phyloP scores from a whole-genome alignment of 2,888 invertebrate species.

The Caenorhabditis wallacei region DNA sequence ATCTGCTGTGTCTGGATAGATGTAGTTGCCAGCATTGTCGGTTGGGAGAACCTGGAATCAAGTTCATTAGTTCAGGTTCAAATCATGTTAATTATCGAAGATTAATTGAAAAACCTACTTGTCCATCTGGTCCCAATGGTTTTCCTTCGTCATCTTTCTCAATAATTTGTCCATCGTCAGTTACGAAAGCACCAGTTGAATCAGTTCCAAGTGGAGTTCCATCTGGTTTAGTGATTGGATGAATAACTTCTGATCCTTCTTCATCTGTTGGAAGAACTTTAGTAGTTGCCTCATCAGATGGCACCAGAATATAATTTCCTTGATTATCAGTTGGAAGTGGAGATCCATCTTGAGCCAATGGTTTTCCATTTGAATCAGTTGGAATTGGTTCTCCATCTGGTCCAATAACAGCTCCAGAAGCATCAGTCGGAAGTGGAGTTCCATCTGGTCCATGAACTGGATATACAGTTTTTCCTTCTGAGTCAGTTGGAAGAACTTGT shows the following conservation, averaged over 20 bases:
- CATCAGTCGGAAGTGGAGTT: constrained; percentile 62
- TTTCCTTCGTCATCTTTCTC: constrained; percentile 57
- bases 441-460: constrained; percentile 62
- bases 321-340: constrained; percentile 59
- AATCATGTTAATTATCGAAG: background rate
- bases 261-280: constrained; percentile 64
- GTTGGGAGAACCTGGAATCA: constrained; percentile 24
- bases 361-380: constrained; percentile 70
- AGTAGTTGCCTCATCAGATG: constrained; percentile 49
- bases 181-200: constrained; percentile 64
- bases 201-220: constrained; percentile 65
- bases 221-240: constrained; percentile 63
- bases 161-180: constrained; percentile 55
- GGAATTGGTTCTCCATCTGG: constrained; percentile 62
- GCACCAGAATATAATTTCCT: constrained; percentile 43
- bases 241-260: constrained; percentile 49
- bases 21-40: constrained; percentile 53
- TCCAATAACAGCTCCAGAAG: constrained; percentile 60
- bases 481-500: constrained; percentile 62
- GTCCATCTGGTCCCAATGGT: constrained; percentile 69
- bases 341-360: constrained; percentile 62
- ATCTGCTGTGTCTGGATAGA: constrained; percentile 54
- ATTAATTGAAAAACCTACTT: background rate
- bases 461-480: constrained; percentile 49
- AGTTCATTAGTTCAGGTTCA: too few relatives aligned